Conservation (phyloP, 2,888 invertebrate species). For the Trilocha varians region DNA sequence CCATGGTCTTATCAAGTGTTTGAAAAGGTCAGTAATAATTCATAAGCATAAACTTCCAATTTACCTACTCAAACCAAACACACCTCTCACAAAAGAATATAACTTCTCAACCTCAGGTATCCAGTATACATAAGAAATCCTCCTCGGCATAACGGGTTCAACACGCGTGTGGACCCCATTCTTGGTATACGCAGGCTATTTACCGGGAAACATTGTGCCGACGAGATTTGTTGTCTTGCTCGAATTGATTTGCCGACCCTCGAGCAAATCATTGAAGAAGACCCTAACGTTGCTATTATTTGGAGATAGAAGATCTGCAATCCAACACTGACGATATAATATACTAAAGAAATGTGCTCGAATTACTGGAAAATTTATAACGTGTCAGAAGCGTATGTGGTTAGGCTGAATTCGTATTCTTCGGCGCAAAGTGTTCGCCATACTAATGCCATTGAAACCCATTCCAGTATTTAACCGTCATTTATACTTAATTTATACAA, state of each 20-base stretch:
- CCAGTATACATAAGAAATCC: constrained; percentile 46
- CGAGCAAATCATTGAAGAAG: constrained; percentile 87
- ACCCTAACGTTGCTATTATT: constrained; percentile 85
- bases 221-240: constrained; percentile 92
- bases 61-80: too few species aligned
- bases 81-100: too few species aligned
- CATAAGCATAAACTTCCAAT: too few species aligned
- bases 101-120: constrained; percentile 28
- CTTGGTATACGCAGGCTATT: constrained; percentile 77
- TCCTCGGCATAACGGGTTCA: constrained; percentile 37
- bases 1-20: constrained; percentile 73
- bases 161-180: constrained; percentile 29
- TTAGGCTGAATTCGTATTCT: too few species aligned
- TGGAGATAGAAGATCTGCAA: constrained; percentile 78
- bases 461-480: too few species aligned
- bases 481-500: too few species aligned
- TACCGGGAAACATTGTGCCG: constrained; percentile 85
- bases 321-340: too few species aligned
- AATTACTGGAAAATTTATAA: too few species aligned
- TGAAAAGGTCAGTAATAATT: constrained; percentile 58
- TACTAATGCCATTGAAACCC: too few species aligned
- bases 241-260: constrained; percentile 82
- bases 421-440: too few species aligned
- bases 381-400: too few species aligned
- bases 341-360: too few species aligned